Evolutionary conservation across 1,140 invertebrate species (phyloP), one percentile per base, ranked within the genome.

Genomic region (Drosophila triauraria): DNA sequence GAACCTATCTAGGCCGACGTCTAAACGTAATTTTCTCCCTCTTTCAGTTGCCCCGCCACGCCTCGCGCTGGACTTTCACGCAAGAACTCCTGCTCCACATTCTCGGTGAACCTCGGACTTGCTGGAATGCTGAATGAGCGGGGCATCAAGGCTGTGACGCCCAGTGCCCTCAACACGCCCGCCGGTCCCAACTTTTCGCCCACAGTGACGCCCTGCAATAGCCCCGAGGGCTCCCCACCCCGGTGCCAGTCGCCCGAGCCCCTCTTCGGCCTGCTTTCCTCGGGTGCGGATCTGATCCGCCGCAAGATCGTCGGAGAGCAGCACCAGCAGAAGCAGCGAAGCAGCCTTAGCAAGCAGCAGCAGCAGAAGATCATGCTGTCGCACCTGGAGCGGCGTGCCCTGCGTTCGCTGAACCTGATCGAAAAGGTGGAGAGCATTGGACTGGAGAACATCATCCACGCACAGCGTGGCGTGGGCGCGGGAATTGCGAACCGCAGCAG

Each of bases 181-280:
- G 95, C 94, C 70, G 95, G 94, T 38, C 94, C 93, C 2, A 96
- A 96, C 80, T 95, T 95, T 72, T 95, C 96, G 2, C 96, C 97
- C 5, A 97, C 97, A 0, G 95, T 97, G 1, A 97, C 97, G 15
- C 97, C 97, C 4, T 97, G 96, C 78, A 97, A 97, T 74, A 97
- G 96, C 93, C 96, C 96, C 3, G 95, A 92, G 44, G 92, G 92
- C n/a, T 93, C 92, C 1, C 93, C 95, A 65, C 94, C 96, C 32
- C 87, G 96, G 80, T 93, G 95, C 65, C 92, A 94, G 71, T 94
- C 96, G 25, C 93, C 94, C 4, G 93, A 93, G 68, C 95, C 95
- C 3, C 92, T 95, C 4, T 94, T 96, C 65, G 95, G 95, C 15
- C 86, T 96, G 30, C 94, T 96, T 46, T 94, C 94, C 13, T 96